Evolutionary conservation across 2,888 invertebrate genomes (phyloP).

Genomic region (Cosmia pyralina): DNA sequence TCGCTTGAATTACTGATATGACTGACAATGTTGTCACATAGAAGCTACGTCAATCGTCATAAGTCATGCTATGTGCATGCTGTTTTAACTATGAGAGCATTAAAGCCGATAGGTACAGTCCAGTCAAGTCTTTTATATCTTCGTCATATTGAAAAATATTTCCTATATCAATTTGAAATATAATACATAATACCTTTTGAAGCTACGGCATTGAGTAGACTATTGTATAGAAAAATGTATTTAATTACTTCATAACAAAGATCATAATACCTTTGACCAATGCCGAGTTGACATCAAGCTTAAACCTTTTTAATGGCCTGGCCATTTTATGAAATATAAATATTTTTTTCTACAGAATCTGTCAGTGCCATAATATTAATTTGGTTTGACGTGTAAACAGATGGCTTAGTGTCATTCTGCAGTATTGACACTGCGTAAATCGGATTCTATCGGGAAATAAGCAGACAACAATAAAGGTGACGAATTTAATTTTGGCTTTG

Average conservation of each 20-base stretch:
- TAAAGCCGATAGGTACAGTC: not conserved
- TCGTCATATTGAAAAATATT: not conserved
- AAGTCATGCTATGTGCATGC: not conserved
- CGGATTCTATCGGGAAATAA: too few relatives aligned
- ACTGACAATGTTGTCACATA: not conserved
- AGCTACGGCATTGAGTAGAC: not conserved
- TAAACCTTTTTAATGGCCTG: too few relatives aligned
- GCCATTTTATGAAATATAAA: too few relatives aligned
- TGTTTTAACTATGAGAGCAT: not conserved
- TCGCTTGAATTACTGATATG: slow-evolving; percentile 5
- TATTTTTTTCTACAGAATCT: too few relatives aligned
- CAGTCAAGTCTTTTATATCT: not conserved
- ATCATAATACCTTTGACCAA: not conserved
- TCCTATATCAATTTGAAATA: not conserved
- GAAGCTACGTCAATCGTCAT: too few relatives aligned
- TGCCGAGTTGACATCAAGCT: too few relatives aligned
- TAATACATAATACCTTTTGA: not conserved
- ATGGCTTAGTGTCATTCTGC: too few relatives aligned
- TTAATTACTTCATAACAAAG: not conserved
- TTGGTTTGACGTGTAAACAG: too few relatives aligned
- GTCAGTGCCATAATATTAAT: too few relatives aligned
- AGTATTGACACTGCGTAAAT: too few relatives aligned
- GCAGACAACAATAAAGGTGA: not conserved
- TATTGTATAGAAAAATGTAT: not conserved
- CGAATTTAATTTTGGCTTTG: too few relatives aligned